Evolutionary conservation across 35 echinoderm and acorn worm genomes (phyloP), one percentile per base, ranked within the genome.

Genomic region (Acanthaster planci): DNA sequence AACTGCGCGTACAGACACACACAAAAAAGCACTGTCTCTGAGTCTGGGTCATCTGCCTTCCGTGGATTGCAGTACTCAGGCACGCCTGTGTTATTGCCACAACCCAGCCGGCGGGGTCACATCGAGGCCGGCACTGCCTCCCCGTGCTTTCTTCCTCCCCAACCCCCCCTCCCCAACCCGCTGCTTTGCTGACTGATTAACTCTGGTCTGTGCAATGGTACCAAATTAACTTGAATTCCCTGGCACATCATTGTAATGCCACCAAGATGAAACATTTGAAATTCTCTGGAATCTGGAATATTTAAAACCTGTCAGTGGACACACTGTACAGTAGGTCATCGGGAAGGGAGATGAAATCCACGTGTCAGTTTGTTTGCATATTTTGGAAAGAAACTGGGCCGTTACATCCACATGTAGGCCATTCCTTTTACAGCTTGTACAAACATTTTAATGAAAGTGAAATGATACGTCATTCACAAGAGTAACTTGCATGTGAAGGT

Each of bases 211-310:
- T 6, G 34, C 64, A 72, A 26, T 27, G 18, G 21, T 26, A 68
- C 60, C 23, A 36, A 68, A 1, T 68, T 68, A 68, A 26, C 60
- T 68, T 9, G 3, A 34, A 72, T 34, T 26, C 64, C 34, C 64
- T 21, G 64, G 21, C 12, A 72, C 64, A 16, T 26, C 64, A 72
- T 72, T 72, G 64, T 72, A 72, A 30, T 72, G 30, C 34, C 26
- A 72, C 14, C 26, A 72, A 72, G 64, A 72, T 72, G 64, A 72
- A 72, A 72, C 64, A 35, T 72, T 72, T 72, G 14, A 72, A 72
- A 31, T 72, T 34, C 7, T 72, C 16, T 10, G 64, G 34, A 21
- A 31, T 34, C 34, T 2, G 64, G 34, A 35, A 31, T 31, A 31
- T 72, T 72, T 34, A 72, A 72, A 72, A 72, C 64, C 22, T 72